Base-by-base conservation (phyloP, 2,888 invertebrate species). In the Watsonalla cultraria region DNA sequence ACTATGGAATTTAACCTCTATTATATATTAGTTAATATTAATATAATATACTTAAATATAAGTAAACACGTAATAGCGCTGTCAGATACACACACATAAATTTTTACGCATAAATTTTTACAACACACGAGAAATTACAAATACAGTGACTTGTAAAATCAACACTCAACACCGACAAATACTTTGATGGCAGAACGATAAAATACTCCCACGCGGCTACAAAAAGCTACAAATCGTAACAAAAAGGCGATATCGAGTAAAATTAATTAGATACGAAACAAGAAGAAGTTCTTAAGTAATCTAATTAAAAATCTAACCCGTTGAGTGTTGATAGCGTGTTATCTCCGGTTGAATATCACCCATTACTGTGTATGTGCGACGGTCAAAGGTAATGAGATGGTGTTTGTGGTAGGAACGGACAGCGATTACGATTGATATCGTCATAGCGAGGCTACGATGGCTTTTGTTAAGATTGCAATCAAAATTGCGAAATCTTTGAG, bases 271-370 rank as follows among this genome's bases (percentile, higher is more conserved):
- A 60, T 49, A 6, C 49, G 54, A 55, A 61, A 59, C 51, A 52
- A 57, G 52, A 58, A 61, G 56, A 60, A 65, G 64, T 61, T 61
- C 61, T 64, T 64, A 70, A 70, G 58, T 74, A 77, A 82, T 80
- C 82, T 81, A 82, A 82, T 84, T 83, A 84, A 80, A 78, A 78
- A 82, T 80, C 78, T 76, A 62, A 58, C 61, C 62, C 55, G 65
- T 70, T 65, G 70, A 74, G 71, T 74, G 72, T 64, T 75, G 79
- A 80, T 80, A 75, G 74, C 61, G 42, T 60, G 70, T 72, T 82
- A 85, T 85, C 86, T 74, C 45, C 52, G 56, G 57, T 63, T 57
- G 68, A 72, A 74, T 80, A 84, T 84, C 85, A 72, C 65, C 76
- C 79, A 78, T 82, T 79, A 84, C 76, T 61, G 73, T 58, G 68